phyloP scores from a whole-genome alignment of 1,140 invertebrate species.

The Belonocnema kinseyi region DNA sequence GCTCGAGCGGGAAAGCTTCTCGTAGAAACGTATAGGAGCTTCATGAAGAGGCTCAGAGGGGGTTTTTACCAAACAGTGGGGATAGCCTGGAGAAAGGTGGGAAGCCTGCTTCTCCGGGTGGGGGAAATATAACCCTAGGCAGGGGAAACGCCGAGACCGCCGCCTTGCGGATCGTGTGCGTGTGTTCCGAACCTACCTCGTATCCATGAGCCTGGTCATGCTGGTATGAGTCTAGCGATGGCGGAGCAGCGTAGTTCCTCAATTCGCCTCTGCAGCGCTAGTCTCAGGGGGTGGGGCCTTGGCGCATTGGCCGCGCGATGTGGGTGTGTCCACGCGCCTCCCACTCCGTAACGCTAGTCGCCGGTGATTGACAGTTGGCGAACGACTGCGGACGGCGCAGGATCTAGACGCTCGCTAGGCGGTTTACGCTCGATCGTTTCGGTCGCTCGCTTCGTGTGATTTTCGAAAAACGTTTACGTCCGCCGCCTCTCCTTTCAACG shows the following conservation, averaged over 20 bases:
- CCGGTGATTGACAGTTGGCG: conserved; percentile 82
- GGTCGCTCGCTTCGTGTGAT: conserved; percentile 33
- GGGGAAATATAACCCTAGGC: neutral
- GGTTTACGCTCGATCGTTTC: conserved; percentile 63
- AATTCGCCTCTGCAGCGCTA: conserved; percentile 55
- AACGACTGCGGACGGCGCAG: conserved; percentile 81
- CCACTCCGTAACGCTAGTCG: conserved; percentile 74
- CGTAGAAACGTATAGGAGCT: conserved; percentile 6
- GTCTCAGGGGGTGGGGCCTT: conserved; percentile 53
- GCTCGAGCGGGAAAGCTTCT: conserved; percentile 29
- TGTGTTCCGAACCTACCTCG: conserved; percentile 13
- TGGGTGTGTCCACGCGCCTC: conserved; percentile 65
- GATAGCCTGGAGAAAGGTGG: conserved; percentile 14
- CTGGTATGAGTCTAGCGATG: conserved; percentile 56
- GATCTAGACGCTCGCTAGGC: conserved; percentile 71
- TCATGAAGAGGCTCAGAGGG: neutral
- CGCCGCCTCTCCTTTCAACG: neutral
- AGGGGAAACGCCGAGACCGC: conserved; percentile 42
- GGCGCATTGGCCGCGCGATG: conserved; percentile 61
- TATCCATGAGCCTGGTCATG: conserved; percentile 29
- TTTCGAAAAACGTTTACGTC: conserved; percentile 28
- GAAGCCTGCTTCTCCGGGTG: neutral
- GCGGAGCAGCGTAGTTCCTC: conserved; percentile 58
- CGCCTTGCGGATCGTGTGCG: conserved; percentile 39
- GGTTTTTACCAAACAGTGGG: conserved; percentile 31